Conservation (phyloP, 2,888 invertebrate species). For the Cataglyphis cursor region DNA sequence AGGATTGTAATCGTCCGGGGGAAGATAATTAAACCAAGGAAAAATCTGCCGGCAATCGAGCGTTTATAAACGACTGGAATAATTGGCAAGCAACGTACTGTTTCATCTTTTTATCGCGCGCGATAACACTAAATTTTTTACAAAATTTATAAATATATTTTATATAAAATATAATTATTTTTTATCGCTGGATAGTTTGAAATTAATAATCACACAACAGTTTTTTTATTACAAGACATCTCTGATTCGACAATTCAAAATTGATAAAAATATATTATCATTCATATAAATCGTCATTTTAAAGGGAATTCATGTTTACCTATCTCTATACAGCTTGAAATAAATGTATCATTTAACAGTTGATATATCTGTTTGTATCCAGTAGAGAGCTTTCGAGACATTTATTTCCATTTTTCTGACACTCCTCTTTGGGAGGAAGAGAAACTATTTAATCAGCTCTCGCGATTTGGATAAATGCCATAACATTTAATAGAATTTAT, state of each 20-base stretch:
- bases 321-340: slow-evolving; percentile 32
- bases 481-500: slow-evolving; percentile 38
- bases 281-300: slow-evolving; percentile 34
- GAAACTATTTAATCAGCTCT: slow-evolving; percentile 37
- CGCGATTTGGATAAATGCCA: slow-evolving; percentile 42
- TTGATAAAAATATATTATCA: slow-evolving; percentile 42
- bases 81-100: background rate
- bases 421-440: slow-evolving; percentile 40
- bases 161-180: background rate
- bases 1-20: slow-evolving; percentile 71
- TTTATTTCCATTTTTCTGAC: slow-evolving; percentile 49
- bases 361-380: slow-evolving; percentile 39
- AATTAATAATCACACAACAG: slow-evolving; percentile 4
- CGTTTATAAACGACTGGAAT: slow-evolving; percentile 14
- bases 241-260: slow-evolving; percentile 38
- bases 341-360: slow-evolving; percentile 39
- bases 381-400: slow-evolving; percentile 42
- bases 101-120: background rate
- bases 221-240: background rate
- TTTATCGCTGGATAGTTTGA: slow-evolving; percentile 15
- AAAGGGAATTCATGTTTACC: slow-evolving; percentile 44
- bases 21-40: slow-evolving; percentile 73
- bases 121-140: background rate
- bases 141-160: slow-evolving; percentile 13
- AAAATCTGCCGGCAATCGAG: slow-evolving; percentile 71